Evolutionary conservation across 2,888 invertebrate species (phyloP).

Genomic region (Acanthosoma haemorrhoidale): DNA sequence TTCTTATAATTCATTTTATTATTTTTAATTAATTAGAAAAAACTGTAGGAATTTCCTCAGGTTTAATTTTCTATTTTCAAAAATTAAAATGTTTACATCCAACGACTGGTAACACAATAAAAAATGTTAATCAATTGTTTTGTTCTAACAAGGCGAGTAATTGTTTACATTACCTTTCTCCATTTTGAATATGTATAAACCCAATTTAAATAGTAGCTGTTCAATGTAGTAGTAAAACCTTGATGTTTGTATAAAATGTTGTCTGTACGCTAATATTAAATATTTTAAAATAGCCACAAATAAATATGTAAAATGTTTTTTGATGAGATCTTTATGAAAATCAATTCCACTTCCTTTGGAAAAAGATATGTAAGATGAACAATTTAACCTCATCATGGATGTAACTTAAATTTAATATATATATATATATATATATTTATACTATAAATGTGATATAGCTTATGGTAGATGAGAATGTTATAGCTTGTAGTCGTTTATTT

Average conservation of each 20-base stretch:
- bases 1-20: too few relatives aligned
- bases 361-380: neutral
- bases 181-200: too few relatives aligned
- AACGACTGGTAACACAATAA: neutral
- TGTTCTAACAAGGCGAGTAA: too few relatives aligned
- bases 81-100: neutral
- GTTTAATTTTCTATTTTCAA: neutral
- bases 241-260: too few relatives aligned
- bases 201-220: too few relatives aligned
- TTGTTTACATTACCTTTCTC: too few relatives aligned
- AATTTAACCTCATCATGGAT: neutral
- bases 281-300: too few relatives aligned
- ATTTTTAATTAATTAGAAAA: too few relatives aligned
- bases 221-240: too few relatives aligned
- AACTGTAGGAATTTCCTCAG: neutral
- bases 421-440: slow-evolving; percentile 2
- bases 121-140: too few relatives aligned
- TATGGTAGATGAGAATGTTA: neutral
- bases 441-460: neutral
- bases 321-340: neutral
- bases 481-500: slow-evolving; percentile 6
- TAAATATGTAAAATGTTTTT: too few relatives aligned
- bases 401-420: neutral
- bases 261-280: too few relatives aligned
- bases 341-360: neutral